These are phyloP conservation scores for Astur gentilis DNA, from an alignment of 2,113 vertebrate species.

Conservation along the genomic window DNA sequence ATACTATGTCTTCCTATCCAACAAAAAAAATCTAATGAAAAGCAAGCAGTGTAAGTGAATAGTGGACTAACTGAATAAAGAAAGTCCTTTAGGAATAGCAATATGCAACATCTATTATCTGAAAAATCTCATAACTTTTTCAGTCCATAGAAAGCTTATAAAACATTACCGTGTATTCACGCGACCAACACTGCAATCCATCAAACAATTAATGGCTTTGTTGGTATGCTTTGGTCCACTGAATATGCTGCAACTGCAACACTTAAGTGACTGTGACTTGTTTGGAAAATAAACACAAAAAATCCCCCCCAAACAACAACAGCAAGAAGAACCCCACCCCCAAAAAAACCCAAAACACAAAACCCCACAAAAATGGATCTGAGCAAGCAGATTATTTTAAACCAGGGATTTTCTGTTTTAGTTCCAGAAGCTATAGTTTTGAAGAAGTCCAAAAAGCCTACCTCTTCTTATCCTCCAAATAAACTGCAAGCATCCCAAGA, in stretches of 20 bases:
- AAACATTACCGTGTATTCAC: neutral
- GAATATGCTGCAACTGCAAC: neutral
- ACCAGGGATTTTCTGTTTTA: neutral
- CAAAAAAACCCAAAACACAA: neutral
- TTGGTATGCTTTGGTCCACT: neutral
- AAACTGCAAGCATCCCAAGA: neutral
- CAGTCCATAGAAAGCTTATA: neutral
- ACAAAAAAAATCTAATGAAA: neutral
- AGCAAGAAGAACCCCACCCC: accelerated
- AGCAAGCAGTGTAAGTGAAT: neutral
- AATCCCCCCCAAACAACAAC: neutral
- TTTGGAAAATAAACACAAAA: neutral
- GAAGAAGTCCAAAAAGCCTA: neutral
- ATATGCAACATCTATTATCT: neutral
- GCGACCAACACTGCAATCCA: neutral
- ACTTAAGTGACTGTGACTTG: neutral
- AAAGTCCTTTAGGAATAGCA: neutral
- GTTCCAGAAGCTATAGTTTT: neutral
- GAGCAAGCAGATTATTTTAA: neutral
- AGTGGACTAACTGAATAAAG: neutral
- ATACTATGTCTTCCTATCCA: neutral
- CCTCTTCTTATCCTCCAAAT: neutral
- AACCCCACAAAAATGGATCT: neutral
- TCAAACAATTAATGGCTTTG: neutral
- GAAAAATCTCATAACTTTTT: neutral